Base-by-base conservation (phyloP, 2,888 invertebrate species). In the Eretmocerus hayati region DNA sequence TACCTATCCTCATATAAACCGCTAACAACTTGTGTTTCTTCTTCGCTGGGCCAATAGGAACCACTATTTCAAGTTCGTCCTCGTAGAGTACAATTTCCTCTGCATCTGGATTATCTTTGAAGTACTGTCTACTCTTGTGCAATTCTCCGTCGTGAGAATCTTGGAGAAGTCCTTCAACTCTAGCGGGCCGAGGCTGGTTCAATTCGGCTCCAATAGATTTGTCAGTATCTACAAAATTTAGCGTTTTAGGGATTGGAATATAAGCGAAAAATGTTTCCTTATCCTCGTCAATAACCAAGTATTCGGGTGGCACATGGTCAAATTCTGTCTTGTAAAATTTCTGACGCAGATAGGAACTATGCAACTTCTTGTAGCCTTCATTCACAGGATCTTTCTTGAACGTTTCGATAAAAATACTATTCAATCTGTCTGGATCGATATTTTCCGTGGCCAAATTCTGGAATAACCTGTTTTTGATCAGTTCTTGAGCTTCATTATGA, bases 1-100 rank as follows among this genome's bases (percentile, higher is more conserved):
- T 65, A 31, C 52, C 61, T 5, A 63, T 19, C 15, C 48, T 52
- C 56, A 62, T 57, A 42, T 64, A 66, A 26, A 66, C 38, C 15
- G 58, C 62, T 33, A 60, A 37, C 19, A 65, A 35, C 58, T 63
- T 63, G 42, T 65, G 56, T 38, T 60, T 63, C 46, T 50, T 56
- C 53, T 52, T 62, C 6, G 62, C 54, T 2, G 60, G 52, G 11
- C 63, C 63, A 15, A 65, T 39, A 15, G 62, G 63, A 53, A 64
- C 64, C 13, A 62, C 64, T 20, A 59, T 26, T 47, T 64, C 61
- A 48, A 64, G 61, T 11, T 57, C 53, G 55, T 64, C 62, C 52
- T 64, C 61, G 52, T 58, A 64, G 11, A 63, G 44, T 32, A 64
- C 58, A n/a, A 60, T 41, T 49, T 48, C 41, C 4, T 53, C 43